Evolutionary conservation across 2,113 vertebrate genomes (phyloP).

Genomic region (Cyprinus carpio): DNA sequence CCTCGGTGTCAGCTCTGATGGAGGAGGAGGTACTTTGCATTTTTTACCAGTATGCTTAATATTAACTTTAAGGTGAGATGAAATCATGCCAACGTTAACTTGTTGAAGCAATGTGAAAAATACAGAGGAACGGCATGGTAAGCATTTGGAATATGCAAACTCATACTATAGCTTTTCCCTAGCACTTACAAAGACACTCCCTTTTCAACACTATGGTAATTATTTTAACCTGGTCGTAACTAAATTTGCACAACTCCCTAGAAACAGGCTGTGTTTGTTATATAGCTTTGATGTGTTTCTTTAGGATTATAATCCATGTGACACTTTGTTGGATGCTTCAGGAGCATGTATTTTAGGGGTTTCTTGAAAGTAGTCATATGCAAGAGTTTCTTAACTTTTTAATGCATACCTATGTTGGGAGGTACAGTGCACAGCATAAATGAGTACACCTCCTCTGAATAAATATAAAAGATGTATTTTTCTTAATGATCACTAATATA

Average conservation of each 20-base stretch:
- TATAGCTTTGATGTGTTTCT: background rate
- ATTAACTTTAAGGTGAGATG: background rate
- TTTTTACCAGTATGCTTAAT: background rate
- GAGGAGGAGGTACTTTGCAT: slow-evolving; percentile 83
- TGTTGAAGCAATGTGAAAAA: background rate
- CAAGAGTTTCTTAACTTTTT: background rate
- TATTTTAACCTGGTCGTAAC: background rate
- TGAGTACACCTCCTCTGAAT: no score
- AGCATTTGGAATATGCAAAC: background rate
- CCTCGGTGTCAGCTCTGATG: slow-evolving; percentile 82
- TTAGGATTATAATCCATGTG: no score
- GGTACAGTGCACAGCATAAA: no score
- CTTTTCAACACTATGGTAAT: slow-evolving; percentile 8
- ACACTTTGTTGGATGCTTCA: background rate
- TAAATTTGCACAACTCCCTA: background rate
- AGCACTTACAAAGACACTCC: background rate
- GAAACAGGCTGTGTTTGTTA: slow-evolving; percentile 1
- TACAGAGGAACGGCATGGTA: background rate
- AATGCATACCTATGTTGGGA: slow-evolving; percentile 60
- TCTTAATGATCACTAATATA: no score
- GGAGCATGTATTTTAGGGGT: background rate
- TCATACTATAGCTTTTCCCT: background rate
- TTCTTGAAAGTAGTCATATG: background rate
- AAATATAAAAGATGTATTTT: no score
- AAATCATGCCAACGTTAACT: background rate